Evolutionary conservation across 1,140 invertebrate genomes (phyloP).

Genomic region (Musca vetustissima): DNA sequence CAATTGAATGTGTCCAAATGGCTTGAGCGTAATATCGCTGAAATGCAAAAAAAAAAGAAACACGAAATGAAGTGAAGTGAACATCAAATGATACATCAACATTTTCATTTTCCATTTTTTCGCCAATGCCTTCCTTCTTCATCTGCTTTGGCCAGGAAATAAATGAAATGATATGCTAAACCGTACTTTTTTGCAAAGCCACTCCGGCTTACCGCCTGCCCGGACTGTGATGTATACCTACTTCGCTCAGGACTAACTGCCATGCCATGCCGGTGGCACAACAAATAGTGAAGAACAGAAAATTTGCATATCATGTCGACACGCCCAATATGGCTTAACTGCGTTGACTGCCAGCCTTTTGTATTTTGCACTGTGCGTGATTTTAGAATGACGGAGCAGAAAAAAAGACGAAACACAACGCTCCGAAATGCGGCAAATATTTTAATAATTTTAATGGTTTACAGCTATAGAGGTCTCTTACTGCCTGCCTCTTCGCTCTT

Average conservation of each 20-base stretch:
- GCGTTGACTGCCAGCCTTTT: neutral
- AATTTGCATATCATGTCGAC: conserved; percentile 22
- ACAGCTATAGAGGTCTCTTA: neutral
- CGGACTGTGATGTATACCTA: no score
- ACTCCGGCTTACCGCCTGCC: no score
- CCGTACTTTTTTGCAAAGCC: neutral
- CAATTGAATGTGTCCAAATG: conserved; percentile 18
- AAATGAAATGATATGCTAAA: conserved; percentile 16
- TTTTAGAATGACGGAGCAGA: conserved; percentile 15
- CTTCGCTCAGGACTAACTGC: no score
- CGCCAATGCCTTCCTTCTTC: neutral
- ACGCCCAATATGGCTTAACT: conserved; percentile 22
- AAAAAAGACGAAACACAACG: neutral
- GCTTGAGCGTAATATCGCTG: neutral
- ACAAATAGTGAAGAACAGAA: conserved; percentile 1
- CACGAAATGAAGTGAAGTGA: conserved; percentile 5
- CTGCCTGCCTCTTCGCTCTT: neutral
- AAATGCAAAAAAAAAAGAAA: no score
- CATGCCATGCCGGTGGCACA: neutral
- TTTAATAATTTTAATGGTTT: conserved; percentile 25
- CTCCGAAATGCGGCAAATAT: conserved; percentile 8
- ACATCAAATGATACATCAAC: conserved; percentile 20
- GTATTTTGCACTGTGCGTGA: conserved; percentile 13
- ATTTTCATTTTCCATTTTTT: conserved; percentile 1
- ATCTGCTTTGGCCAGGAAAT: neutral